Base-by-base conservation (phyloP, 2,888 invertebrate genomes). In the Sycophila texana region DNA sequence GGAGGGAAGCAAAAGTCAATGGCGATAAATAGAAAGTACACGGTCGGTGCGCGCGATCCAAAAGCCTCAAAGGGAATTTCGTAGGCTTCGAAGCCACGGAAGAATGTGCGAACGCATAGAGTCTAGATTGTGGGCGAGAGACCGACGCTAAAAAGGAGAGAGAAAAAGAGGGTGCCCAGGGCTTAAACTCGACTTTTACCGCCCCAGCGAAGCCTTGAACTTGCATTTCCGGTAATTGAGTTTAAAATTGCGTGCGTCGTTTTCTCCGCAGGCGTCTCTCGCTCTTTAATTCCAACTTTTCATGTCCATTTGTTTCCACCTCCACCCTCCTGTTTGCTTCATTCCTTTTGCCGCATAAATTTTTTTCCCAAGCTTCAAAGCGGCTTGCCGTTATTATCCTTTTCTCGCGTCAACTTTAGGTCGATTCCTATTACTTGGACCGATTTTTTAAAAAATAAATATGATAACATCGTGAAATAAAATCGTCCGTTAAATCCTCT, bases 161-260 rank as follows among this genome's bases (percentile, higher is more conserved):
- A 16, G 30, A 18, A 26, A 53, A 3, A 30, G 14, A 26, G 5
- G 16, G 39, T 66, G 61, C 18, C 73, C 67, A 78, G 73, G 55
- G 57, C 74, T 47, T 71, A 66, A 75, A 75, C 66, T 70, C 14
- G 57, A 77, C 72, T 72, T 71, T 5, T 65, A 49, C n/a, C 63
- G 16, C 14, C 58, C 39, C 58, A 39, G 66, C 30, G 74, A 68
- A 79, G 81, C 81, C 81, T 76, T 79, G 79, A 81, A 81, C 81
- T 79, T 81, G 79, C 76, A 75, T 76, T 75, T 76, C 70, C 76
- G 75, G 72, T 76, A 79, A 79, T 78, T 76, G 74, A 79, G 76
- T 81, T 81, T 72, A 73, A 78, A 76, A 81, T 79, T 79, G 75
- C 75, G 73, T 58, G 74, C 55, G 66, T 74, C 76, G 73, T 71